These are phyloP conservation scores for Apotomis betuletana DNA, from an alignment of 2,888 invertebrate species.

Conservation along the genomic window DNA sequence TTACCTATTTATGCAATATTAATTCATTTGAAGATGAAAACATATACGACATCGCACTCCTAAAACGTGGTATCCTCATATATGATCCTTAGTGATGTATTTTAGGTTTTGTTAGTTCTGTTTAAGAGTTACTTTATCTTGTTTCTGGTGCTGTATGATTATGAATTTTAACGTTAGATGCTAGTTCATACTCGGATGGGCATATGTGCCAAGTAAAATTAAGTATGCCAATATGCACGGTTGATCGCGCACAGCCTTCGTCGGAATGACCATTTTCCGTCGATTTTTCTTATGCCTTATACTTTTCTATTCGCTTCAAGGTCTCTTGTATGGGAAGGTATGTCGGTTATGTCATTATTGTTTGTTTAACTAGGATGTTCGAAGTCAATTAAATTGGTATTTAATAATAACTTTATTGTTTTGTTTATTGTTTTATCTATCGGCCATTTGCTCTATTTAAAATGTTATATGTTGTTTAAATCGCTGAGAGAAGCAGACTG, in stretches of 20 bases:
- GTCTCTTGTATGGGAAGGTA: constrained; percentile 57
- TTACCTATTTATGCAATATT: constrained; percentile 32
- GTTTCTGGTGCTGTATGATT: constrained; percentile 13
- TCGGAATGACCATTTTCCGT: constrained; percentile 74
- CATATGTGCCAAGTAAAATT: constrained; percentile 79
- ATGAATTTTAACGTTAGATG: constrained; percentile 43
- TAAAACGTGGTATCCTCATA: constrained; percentile 15
- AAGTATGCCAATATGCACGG: constrained; percentile 81
- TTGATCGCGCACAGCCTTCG: constrained; percentile 79
- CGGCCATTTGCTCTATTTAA: too few species aligned
- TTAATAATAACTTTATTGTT: background rate
- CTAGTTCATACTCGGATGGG: constrained; percentile 64
- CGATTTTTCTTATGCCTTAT: constrained; percentile 74
- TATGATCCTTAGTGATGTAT: background rate
- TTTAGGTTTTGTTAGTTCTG: constrained; percentile 8
- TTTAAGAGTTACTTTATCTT: constrained; percentile 29
- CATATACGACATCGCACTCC: constrained; percentile 25
- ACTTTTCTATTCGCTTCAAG: constrained; percentile 74
- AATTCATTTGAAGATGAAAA: constrained; percentile 38
- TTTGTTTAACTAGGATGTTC: background rate
- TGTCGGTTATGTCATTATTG: constrained; percentile 31
- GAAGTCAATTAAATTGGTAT: background rate
- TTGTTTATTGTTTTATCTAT: background rate
- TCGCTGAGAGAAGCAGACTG: too few species aligned
- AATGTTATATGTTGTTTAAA: too few species aligned